These are phyloP conservation scores for Drosophila leontia DNA, from an alignment of 1,140 invertebrate species.

Conservation along the genomic window DNA sequence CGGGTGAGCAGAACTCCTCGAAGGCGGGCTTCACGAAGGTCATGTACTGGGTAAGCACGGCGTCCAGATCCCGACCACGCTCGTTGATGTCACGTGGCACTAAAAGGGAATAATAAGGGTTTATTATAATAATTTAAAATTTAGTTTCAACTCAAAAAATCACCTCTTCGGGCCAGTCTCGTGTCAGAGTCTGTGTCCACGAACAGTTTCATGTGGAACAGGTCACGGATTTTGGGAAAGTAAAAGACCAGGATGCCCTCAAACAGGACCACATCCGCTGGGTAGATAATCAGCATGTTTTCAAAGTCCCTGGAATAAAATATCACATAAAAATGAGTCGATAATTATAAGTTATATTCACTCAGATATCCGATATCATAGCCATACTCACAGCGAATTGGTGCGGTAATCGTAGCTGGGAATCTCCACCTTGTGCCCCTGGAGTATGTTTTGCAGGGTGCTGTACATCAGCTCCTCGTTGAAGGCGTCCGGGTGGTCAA, in stretches of 20 bases:
- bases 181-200: constrained; percentile 99
- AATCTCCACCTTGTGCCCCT: constrained; percentile 93
- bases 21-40: constrained; percentile 99
- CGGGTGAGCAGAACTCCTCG: constrained; percentile 99
- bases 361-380: neutral
- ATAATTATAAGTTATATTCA: too few relatives aligned
- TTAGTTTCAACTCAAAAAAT: neutral
- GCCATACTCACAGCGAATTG: constrained; percentile 90
- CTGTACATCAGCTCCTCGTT: constrained; percentile 92
- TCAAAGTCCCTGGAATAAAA: constrained; percentile 87
- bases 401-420: constrained; percentile 96
- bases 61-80: constrained; percentile 95
- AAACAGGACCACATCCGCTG: constrained; percentile 98
- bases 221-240: constrained; percentile 95
- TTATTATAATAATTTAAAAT: neutral
- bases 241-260: constrained; percentile 99
- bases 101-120: constrained; percentile 76
- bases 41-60: constrained; percentile 98
- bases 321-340: neutral
- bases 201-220: constrained; percentile 99
- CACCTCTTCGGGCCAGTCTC: constrained; percentile 96
- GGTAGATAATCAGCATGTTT: constrained; percentile 93
- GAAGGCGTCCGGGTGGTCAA: constrained; percentile 98
- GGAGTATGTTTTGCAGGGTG: constrained; percentile 92
- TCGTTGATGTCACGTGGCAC: constrained; percentile 98